Evolutionary conservation across 1,140 invertebrate species (phyloP).

Genomic region (Samia ricini): DNA sequence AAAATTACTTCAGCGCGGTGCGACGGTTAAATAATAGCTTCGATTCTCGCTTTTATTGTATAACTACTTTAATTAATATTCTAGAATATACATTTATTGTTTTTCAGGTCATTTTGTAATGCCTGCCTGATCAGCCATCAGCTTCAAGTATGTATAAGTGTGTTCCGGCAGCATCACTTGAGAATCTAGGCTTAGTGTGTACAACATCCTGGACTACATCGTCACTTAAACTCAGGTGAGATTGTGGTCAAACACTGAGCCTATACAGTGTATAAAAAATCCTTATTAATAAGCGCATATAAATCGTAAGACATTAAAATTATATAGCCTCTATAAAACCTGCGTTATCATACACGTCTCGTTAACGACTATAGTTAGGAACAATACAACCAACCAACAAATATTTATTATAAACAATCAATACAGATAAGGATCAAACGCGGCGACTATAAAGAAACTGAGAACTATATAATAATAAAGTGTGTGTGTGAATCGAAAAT

Average conservation of each 20-base stretch:
- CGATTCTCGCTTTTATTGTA: no score
- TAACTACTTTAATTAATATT: no score
- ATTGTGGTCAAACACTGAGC: no score
- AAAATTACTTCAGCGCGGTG: background rate
- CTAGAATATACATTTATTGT: no score
- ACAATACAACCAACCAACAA: conserved; percentile 3
- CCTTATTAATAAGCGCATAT: background rate
- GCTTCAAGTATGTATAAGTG: no score
- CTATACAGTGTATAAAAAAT: background rate
- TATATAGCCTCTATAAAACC: background rate
- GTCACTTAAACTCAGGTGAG: no score
- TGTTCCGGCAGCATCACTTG: no score
- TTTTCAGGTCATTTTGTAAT: no score
- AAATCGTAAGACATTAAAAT: background rate
- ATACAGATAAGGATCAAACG: conserved; percentile 26
- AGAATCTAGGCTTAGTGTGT: no score
- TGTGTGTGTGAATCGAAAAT: conserved; percentile 16
- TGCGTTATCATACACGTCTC: background rate
- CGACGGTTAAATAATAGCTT: background rate
- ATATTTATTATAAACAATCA: conserved; percentile 23
- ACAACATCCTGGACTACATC: no score
- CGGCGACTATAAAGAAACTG: conserved; percentile 15
- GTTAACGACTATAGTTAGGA: conserved; percentile 2
- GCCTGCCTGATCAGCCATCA: no score
- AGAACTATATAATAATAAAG: background rate